Evolutionary conservation across 2,888 invertebrate species (phyloP), one percentile per base, ranked within the genome.

Genomic region (Lamellibrachia satsuma): DNA sequence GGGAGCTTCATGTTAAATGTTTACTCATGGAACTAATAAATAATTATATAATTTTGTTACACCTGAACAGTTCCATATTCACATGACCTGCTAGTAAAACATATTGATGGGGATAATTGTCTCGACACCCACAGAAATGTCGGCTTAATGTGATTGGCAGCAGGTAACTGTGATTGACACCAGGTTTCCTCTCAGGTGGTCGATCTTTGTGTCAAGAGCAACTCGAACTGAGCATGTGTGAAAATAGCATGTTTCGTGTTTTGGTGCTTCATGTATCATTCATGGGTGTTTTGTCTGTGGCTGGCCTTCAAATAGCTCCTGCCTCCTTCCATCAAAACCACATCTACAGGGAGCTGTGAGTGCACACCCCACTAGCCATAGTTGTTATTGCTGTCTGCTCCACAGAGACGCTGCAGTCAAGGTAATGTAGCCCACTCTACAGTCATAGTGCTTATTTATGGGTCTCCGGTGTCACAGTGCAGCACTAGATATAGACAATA

Each of bases 141-240:
- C 75, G 6, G 22, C 75, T 22, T 11, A 75, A 75, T 0, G 22
- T 75, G 15, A 22, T 75, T 22, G 75, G 75, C 75, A 22, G 75
- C 75, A 75, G 75, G 75, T 75, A 22, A 11, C 15, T 75, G 15
- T 75, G 75, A 75, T 75, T 75, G 75, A 75, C 75, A 75, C 75
- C 75, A 22, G 75, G n/a, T 75, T 75, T 75, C 75, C 22, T 22
- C 75, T 15, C 75, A 3, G 75, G 75, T 75, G 75, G 75, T 75
- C 75, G 3, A n/a, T 75, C 75, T 11, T 22, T 75, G 75, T 22
- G 75, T 75, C 75, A 22, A 55, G 55, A 75, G 75, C 1, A 6
- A 75, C 75, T 75, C 75, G 75, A 75, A 75, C 75, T 75, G 75
- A 75, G n/a, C 75, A 75, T 75, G 75, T 75, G 75, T 75, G 75